Evolutionary conservation across 2,797 vertebrate species (phyloP).

Genomic region (Pteropus rufus): DNA sequence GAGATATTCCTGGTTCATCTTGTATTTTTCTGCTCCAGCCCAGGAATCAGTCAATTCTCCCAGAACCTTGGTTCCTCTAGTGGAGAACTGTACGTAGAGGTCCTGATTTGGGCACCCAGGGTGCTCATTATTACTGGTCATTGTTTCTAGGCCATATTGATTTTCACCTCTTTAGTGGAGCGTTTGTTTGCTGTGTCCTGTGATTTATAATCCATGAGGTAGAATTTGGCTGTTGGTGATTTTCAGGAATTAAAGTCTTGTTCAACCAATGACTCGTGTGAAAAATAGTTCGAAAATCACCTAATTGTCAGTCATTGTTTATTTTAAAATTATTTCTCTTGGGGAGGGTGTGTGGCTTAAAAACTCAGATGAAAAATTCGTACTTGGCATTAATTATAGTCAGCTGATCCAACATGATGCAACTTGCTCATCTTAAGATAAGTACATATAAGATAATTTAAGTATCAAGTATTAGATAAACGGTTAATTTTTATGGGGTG

Average conservation of each 20-base stretch:
- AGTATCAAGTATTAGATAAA: conserved; percentile 41
- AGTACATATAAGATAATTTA: neutral
- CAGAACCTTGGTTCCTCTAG: conserved; percentile 2
- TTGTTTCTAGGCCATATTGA: conserved; percentile 21
- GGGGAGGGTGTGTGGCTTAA: conserved; percentile 11
- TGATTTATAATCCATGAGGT: conserved; percentile 43
- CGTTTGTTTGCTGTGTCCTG: conserved; percentile 47
- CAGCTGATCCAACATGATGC: conserved; percentile 15
- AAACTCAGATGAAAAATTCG: conserved; percentile 50
- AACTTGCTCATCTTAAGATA: conserved; percentile 44
- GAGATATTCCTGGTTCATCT: conserved; percentile 3
- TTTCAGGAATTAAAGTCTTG: conserved; percentile 62
- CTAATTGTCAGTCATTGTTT: conserved; percentile 44
- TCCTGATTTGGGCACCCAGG: neutral
- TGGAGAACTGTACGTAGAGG: neutral
- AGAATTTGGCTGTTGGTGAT: conserved; percentile 31
- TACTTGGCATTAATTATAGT: conserved; percentile 49
- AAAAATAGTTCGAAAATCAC: conserved; percentile 58
- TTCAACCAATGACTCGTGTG: conserved; percentile 52
- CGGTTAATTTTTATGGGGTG: conserved; percentile 40
- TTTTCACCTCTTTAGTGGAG: conserved; percentile 36
- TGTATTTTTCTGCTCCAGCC: conserved; percentile 19
- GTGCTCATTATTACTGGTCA: neutral
- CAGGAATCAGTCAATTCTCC: conserved; percentile 24
- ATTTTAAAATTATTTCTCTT: conserved; percentile 61